These are phyloP conservation scores for Nibea albiflora DNA, from an alignment of 2,113 vertebrate species.

Conservation along the genomic window DNA sequence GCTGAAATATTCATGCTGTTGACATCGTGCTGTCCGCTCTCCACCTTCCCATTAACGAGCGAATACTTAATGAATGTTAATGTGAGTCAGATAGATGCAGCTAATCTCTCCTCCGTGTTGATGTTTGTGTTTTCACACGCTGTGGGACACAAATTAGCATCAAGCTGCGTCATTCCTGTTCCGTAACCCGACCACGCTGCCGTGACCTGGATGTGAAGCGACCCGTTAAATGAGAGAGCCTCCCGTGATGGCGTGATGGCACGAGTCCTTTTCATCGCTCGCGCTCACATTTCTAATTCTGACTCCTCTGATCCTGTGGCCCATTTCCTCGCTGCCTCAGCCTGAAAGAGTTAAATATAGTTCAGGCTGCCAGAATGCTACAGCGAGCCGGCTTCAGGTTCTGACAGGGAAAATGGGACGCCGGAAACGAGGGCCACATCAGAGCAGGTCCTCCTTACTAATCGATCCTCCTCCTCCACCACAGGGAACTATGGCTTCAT, in stretches of 20 bases:
- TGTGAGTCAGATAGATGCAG: conserved; percentile 40
- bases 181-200: conserved; percentile 4
- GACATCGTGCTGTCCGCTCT: conserved; percentile 23
- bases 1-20: conserved; percentile 58
- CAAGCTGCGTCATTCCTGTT: conserved; percentile 28
- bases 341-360: conserved; percentile 54
- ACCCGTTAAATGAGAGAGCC: conserved; percentile 30
- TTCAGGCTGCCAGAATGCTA: neutral
- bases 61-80: conserved; percentile 56
- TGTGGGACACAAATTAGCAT: neutral
- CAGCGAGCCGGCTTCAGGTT: conserved; percentile 29
- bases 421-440: conserved; percentile 44
- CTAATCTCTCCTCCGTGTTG: conserved; percentile 11
- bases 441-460: conserved; percentile 12
- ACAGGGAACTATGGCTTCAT: conserved; percentile 87
- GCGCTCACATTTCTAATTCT: conserved; percentile 31
- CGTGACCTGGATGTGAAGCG: conserved; percentile 43
- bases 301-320: conserved; percentile 30
- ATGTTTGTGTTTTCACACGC: neutral
- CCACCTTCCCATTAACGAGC: conserved; percentile 37
- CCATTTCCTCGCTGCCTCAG: conserved; percentile 48
- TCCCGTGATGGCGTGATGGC: conserved; percentile 10
- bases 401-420: conserved; percentile 47
- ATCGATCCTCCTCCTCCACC: conserved; percentile 3
- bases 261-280: conserved; percentile 4